Evolutionary conservation across 2,888 invertebrate genomes (phyloP), one percentile per base, ranked within the genome.

Genomic region (Trachelus iudaicus): DNA sequence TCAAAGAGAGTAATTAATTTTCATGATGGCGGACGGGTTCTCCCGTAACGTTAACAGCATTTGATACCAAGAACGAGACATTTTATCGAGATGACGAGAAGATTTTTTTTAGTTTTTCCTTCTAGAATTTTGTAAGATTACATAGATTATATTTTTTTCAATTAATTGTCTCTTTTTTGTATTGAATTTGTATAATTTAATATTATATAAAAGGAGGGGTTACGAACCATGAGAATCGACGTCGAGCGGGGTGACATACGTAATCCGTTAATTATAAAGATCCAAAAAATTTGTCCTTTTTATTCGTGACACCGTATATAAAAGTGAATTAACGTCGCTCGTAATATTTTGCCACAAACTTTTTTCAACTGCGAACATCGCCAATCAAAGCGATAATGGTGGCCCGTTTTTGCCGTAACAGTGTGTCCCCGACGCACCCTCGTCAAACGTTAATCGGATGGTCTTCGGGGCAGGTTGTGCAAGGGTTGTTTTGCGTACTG

Each of bases 1-100:
- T 79, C 75, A 84, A 84, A 83, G 82, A 79, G 81, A 81, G 82
- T 82, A 82, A 86, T 85, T 84, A 87, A 85, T 86, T 85, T 84
- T 82, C 83, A 78, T 83, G 84, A 85, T 83, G 85, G 81, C 82
- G 80, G 81, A 78, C 74, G 30, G 35, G 76, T 56, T 13, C 15
- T 71, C 31, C 12, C 15, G 71, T 71, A 71, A 71, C 31, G 71
- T 71, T 30, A 71, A 30, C 12, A 0, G 30, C 15, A 31, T 73
- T 78, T 73, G 37, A 9, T 23, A 15, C 23, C 23, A 6, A 15
- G 6, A 23, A 15, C 40, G 23, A 15, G 15, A 40, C 15, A 15
- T 1, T 56, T 23, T 56, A 56, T 56, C 23, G 40, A 23, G 23
- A 56, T 0, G 40, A 6, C 4, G 40, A 2, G 15, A 40, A 15